Percentiles rank a stretch among this genome's conserved stretches.
Conservation (phyloP, 2,888 invertebrate species). For the Eudemis profundana region DNA sequence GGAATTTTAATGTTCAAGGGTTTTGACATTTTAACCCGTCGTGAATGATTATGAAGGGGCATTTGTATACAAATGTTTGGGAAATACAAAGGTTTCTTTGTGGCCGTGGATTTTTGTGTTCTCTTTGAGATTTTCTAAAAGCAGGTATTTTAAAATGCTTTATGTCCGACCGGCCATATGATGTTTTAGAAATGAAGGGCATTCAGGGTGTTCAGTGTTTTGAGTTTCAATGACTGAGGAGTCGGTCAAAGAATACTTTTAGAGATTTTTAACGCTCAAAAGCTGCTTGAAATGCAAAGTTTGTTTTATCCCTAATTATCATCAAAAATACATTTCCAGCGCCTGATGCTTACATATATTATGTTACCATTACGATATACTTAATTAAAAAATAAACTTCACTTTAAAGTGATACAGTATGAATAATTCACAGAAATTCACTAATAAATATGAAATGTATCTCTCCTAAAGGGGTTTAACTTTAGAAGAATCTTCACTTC, state of each 20-base stretch:
- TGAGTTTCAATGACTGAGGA: constrained; percentile 1
- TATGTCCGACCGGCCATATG: neutral
- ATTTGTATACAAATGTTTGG: constrained; percentile 27
- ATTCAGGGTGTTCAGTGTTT: constrained; percentile 7
- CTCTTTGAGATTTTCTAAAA: constrained; percentile 27
- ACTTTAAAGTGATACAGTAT: neutral
- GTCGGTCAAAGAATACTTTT: neutral
- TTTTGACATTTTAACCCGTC: constrained; percentile 35
- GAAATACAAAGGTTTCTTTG: constrained; percentile 33
- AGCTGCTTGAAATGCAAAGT: too few species aligned
- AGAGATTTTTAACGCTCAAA: too few species aligned
- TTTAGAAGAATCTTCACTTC: neutral
- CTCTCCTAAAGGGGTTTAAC: neutral
- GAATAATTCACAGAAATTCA: neutral
- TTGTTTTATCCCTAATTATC: too few species aligned
- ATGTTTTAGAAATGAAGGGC: constrained; percentile 25
- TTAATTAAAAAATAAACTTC: neutral
- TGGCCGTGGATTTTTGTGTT: constrained; percentile 28
- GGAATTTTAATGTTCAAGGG: constrained; percentile 33
- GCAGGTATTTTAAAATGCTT: constrained; percentile 22
- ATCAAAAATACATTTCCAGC: too few species aligned
- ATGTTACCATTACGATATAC: too few species aligned
- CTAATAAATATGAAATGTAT: neutral
- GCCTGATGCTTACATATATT: too few species aligned
- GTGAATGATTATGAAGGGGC: constrained; percentile 24